Conservation (phyloP, 2,888 invertebrate genomes). For the Phaonia tiefii region DNA sequence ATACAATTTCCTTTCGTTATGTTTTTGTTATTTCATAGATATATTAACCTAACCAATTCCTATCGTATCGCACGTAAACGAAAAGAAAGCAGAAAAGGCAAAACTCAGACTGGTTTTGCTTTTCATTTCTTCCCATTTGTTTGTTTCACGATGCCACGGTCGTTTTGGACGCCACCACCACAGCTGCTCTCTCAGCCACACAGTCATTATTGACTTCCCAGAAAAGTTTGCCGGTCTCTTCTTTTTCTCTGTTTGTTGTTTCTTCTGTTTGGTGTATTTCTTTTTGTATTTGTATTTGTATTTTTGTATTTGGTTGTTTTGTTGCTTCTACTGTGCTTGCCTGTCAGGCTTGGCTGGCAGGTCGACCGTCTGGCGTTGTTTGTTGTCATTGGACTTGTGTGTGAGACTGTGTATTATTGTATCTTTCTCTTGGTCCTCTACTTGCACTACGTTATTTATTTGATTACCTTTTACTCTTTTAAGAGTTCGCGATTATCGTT, state of each 20-base stretch:
- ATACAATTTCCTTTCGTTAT: neutral
- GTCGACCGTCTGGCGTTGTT: constrained; percentile 9
- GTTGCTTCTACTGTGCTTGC: constrained; percentile 41
- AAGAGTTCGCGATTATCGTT: neutral
- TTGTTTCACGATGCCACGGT: constrained; percentile 35
- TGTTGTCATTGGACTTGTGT: constrained; percentile 49
- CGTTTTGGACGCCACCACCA: neutral
- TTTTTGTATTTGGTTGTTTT: constrained; percentile 52
- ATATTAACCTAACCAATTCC: constrained; percentile 43
- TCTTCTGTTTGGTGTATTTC: constrained; percentile 46
- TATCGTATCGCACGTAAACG: constrained; percentile 11
- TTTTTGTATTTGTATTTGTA: constrained; percentile 59
- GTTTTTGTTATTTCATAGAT: constrained; percentile 10
- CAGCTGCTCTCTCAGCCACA: neutral
- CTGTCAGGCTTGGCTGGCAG: constrained; percentile 3
- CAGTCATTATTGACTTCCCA: constrained; percentile 37
- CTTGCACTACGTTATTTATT: neutral
- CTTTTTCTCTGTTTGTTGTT: neutral
- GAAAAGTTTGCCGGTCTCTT: constrained; percentile 51
- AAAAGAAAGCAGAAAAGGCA: constrained; percentile 33
- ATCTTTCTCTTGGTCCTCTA: neutral
- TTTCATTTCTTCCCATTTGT: constrained; percentile 39
- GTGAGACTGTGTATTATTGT: neutral
- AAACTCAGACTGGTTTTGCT: constrained; percentile 49
- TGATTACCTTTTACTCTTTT: constrained; percentile 11